Conservation (phyloP, 2,888 invertebrate species). For the Drosophila nr. perissopoda region DNA sequence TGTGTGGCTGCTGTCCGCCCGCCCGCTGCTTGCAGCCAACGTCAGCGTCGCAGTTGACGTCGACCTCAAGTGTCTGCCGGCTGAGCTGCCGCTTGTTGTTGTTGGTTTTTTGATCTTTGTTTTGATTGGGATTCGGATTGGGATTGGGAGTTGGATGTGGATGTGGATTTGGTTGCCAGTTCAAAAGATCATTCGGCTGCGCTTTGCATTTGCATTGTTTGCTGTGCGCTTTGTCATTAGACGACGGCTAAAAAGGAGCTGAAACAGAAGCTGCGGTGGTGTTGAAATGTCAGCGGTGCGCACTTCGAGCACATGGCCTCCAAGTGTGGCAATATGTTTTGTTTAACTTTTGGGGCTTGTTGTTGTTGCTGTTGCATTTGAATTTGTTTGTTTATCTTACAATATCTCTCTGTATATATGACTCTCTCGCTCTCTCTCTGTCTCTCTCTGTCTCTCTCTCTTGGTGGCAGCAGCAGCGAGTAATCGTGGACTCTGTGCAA, state of each 20-base stretch:
- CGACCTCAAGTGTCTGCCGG: constrained; percentile 48
- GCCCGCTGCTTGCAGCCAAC: constrained; percentile 49
- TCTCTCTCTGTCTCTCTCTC: background rate
- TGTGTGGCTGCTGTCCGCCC: constrained; percentile 33
- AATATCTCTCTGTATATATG: background rate
- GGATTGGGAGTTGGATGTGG: constrained; percentile 13
- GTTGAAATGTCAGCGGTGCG: constrained; percentile 76
- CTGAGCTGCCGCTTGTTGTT: constrained; percentile 45
- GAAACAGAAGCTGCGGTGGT: constrained; percentile 39
- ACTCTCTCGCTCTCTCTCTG: background rate
- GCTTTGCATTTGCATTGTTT: constrained; percentile 53
- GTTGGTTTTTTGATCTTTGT: constrained; percentile 68
- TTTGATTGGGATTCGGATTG: constrained; percentile 64
- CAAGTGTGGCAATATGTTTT: constrained; percentile 79
- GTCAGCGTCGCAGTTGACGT: constrained; percentile 22
- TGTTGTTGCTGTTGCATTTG: constrained; percentile 43
- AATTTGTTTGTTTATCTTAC: constrained; percentile 67
- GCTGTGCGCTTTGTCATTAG: constrained; percentile 63
- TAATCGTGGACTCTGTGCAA: constrained; percentile 29
- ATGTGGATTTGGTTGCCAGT: constrained; percentile 45
- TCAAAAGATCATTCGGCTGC: constrained; percentile 62
- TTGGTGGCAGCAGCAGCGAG: constrained; percentile 11
- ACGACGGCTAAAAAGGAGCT: constrained; percentile 11
- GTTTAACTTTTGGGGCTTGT: constrained; percentile 71
- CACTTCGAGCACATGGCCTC: constrained; percentile 70